phyloP scores from a whole-genome alignment of 2,888 invertebrate genomes.

The Junonia oenone region DNA sequence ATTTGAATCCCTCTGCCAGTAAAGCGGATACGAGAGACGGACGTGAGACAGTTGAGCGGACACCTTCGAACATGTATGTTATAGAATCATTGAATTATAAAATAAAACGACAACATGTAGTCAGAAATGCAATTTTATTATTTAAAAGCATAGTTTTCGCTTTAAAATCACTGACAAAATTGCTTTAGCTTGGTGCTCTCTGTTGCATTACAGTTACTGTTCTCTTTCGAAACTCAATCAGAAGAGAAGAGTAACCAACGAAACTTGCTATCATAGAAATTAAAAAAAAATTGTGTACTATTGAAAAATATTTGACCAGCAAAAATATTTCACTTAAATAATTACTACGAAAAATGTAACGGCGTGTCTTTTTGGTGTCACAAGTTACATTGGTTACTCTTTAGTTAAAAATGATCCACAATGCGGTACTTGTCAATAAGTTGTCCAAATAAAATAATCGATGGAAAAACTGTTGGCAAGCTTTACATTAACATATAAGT shows the following conservation, averaged over 20 bases:
- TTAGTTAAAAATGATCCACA: background rate
- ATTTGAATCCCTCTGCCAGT: background rate
- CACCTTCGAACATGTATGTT: background rate
- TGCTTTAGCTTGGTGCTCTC: background rate
- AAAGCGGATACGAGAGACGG: background rate
- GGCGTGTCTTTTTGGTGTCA: background rate
- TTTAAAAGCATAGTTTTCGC: constrained; percentile 65
- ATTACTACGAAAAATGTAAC: background rate
- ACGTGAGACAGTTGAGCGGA: background rate
- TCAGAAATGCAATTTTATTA: constrained; percentile 70
- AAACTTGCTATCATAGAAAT: background rate
- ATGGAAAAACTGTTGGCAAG: constrained; percentile 4
- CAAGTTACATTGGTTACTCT: background rate
- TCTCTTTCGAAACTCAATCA: background rate
- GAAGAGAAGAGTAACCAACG: background rate
- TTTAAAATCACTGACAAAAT: constrained; percentile 46
- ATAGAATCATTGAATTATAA: background rate
- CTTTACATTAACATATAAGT: background rate
- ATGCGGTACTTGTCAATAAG: constrained; percentile 1
- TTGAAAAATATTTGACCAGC: background rate
- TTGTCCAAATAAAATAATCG: too few relatives aligned
- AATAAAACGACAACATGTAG: constrained; percentile 28
- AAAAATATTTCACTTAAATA: background rate
- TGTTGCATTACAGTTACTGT: background rate
- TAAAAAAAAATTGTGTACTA: background rate